A percentile compares a stretch with the other conserved stretches of the same genome.
Evolutionary conservation across 2,113 vertebrate genomes (phyloP).

Genomic region (Eolophus roseicapilla): DNA sequence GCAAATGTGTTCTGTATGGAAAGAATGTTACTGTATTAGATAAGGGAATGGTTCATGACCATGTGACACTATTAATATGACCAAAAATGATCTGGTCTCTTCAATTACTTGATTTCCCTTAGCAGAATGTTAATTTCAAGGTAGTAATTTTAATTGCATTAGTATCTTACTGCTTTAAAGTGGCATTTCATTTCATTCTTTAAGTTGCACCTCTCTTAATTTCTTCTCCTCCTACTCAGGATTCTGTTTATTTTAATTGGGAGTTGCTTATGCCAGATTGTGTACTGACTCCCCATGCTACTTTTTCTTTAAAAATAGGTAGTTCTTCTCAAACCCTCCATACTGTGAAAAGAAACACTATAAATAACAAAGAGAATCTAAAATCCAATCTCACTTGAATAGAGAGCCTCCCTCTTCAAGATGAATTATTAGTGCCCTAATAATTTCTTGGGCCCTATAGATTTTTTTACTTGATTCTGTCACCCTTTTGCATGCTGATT

Average conservation of each 20-base stretch:
- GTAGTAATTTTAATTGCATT: slow-evolving; percentile 67
- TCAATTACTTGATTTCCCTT: slow-evolving; percentile 67
- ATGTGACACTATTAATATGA: slow-evolving; percentile 68
- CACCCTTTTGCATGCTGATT: background rate
- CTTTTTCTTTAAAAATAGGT: slow-evolving; percentile 20
- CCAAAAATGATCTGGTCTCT: slow-evolving; percentile 58
- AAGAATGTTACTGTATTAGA: slow-evolving; percentile 60
- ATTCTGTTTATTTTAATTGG: slow-evolving; percentile 58
- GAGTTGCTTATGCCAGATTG: slow-evolving; percentile 56
- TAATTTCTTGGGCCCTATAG: slow-evolving; percentile 18
- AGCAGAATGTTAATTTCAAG: slow-evolving; percentile 69
- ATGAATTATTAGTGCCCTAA: background rate
- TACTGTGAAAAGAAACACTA: slow-evolving; percentile 7
- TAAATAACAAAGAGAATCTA: slow-evolving; percentile 55
- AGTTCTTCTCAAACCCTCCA: slow-evolving; percentile 42
- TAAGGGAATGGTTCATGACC: slow-evolving; percentile 53
- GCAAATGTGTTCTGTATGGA: slow-evolving; percentile 60
- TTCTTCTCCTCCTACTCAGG: slow-evolving; percentile 3
- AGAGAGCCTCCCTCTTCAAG: slow-evolving; percentile 25
- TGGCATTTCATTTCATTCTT: slow-evolving; percentile 54
- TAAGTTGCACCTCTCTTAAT: slow-evolving; percentile 38
- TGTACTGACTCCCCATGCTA: background rate
- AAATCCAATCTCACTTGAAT: slow-evolving; percentile 28
- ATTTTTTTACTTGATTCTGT: slow-evolving; percentile 4
- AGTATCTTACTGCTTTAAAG: slow-evolving; percentile 44